A percentile compares a stretch with the other conserved stretches of the same genome.
phyloP scores from a whole-genome alignment of 2,797 vertebrate genomes.

The Gymnoscopelus braueri region DNA sequence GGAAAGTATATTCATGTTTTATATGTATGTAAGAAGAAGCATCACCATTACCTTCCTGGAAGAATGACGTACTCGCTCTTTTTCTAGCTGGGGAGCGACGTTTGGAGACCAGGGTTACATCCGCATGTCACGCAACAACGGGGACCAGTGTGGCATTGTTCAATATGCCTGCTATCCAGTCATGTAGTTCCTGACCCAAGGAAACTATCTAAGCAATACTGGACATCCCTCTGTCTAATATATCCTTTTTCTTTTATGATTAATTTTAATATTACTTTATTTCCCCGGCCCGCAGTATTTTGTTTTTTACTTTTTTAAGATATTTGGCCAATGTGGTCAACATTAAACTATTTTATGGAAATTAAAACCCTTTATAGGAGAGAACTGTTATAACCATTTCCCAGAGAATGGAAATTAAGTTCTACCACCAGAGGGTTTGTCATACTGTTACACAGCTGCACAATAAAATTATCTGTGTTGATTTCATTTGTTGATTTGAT shows the following conservation, averaged over 20 bases:
- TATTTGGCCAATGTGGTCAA: too few species aligned
- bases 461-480: not conserved
- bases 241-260: too few species aligned
- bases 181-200: constrained; percentile 68
- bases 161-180: constrained; percentile 79
- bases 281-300: not conserved
- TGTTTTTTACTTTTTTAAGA: too few species aligned
- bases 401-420: too few species aligned
- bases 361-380: too few species aligned
- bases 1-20: too few species aligned
- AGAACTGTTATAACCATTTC: too few species aligned
- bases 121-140: constrained; percentile 86
- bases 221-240: not conserved
- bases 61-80: constrained; percentile 1
- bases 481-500: not conserved
- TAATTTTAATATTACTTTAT: not conserved
- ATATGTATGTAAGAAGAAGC: not conserved
- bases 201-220: rapidly evolving
- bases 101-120: constrained; percentile 90
- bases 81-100: constrained; percentile 81
- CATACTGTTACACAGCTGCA: too few species aligned
- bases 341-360: too few species aligned
- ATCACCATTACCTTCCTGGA: not conserved
- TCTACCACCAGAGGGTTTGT: too few species aligned
- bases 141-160: constrained; percentile 89